Evolutionary conservation across 1,140 invertebrate species (phyloP).

Genomic region (Drosophila oshimai): DNA sequence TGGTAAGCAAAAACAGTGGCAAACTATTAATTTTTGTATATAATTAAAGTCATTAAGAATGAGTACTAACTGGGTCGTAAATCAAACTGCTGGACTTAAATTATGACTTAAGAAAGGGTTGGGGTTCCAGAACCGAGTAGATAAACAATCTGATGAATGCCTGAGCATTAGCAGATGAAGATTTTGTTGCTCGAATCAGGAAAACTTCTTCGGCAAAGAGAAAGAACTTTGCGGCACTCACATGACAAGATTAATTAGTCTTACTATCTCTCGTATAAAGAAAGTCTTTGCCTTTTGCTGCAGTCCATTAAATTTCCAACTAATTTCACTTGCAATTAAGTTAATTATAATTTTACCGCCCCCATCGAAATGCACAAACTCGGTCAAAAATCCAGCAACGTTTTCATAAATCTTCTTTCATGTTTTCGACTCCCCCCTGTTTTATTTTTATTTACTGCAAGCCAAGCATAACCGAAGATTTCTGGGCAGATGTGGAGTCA

Average conservation of each 20-base stretch:
- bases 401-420: conserved; percentile 57
- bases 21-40: conserved; percentile 25
- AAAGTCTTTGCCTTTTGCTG: conserved; percentile 39
- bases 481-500: conserved; percentile 10
- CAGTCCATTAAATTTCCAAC: conserved; percentile 68
- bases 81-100: conserved; percentile 52
- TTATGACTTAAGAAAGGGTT: conserved; percentile 29
- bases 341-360: conserved; percentile 74
- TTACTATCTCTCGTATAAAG: conserved; percentile 2
- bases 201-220: background rate
- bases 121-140: background rate
- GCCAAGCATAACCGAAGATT: conserved; percentile 51
- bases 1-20: conserved; percentile 55
- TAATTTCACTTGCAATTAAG: conserved; percentile 79
- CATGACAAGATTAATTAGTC: conserved; percentile 29
- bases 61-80: conserved; percentile 51
- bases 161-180: conserved; percentile 6
- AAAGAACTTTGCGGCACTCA: background rate
- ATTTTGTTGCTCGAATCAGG: background rate
- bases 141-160: conserved; percentile 24
- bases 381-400: conserved; percentile 46
- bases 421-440: conserved; percentile 14
- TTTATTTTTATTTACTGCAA: conserved; percentile 29
- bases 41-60: conserved; percentile 48
- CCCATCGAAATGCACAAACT: conserved; percentile 38